Percentiles rank a stretch among this genome's conserved stretches.
These are phyloP conservation scores for Himalopsyche kuldschensis DNA, from an alignment of 2,888 invertebrate species.

Conservation along the genomic window DNA sequence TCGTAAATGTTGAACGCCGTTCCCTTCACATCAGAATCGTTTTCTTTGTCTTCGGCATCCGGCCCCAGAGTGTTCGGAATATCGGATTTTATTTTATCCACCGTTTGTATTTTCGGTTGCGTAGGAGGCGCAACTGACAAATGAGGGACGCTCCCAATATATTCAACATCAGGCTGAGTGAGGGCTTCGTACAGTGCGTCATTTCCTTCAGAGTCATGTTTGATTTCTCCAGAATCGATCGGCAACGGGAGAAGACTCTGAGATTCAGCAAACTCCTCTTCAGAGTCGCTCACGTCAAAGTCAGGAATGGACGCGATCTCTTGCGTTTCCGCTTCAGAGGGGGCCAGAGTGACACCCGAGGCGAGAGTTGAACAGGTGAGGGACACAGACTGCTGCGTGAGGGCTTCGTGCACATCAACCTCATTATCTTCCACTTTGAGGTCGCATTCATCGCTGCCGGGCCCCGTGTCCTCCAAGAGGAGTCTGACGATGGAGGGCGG, in stretches of 20 bases:
- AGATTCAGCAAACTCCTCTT: neutral
- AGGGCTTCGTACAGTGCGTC: neutral
- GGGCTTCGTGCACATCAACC: neutral
- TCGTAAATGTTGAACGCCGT: neutral
- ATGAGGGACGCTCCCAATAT: too few species aligned
- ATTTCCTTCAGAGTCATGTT: neutral
- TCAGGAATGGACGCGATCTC: neutral
- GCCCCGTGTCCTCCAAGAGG: neutral
- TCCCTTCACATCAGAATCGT: neutral
- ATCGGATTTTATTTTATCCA: neutral
- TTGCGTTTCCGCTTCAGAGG: neutral
- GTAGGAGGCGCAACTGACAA: too few species aligned
- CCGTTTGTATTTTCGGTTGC: too few species aligned
- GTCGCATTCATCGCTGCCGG: neutral
- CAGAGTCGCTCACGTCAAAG: neutral
- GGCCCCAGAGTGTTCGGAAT: neutral
- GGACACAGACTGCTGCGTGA: neutral
- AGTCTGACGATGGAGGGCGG: neutral
- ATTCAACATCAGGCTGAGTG: neutral
- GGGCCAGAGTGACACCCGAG: neutral
- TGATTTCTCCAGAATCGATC: too few species aligned
- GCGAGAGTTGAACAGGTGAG: neutral
- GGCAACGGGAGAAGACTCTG: neutral
- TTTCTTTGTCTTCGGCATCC: neutral
- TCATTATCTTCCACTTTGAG: neutral